Evolutionary conservation across 1,140 invertebrate genomes (phyloP).

Genomic region (Caerostris extrusa): DNA sequence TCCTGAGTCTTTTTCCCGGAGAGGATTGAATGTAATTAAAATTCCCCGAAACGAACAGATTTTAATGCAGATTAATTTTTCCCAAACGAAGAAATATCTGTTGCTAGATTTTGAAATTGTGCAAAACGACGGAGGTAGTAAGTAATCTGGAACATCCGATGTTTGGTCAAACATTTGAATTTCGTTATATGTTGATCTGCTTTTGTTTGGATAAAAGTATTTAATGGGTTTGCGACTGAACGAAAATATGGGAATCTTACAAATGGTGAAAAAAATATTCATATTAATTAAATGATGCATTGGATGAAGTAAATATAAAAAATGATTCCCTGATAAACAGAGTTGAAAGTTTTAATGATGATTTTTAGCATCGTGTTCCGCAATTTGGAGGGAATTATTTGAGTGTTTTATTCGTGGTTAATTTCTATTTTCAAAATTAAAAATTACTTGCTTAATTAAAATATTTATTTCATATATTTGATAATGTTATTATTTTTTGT

Average conservation of each 20-base stretch:
- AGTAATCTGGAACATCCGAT: background rate
- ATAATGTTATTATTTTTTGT: no score
- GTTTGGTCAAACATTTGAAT: background rate
- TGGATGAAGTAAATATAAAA: background rate
- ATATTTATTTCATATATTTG: no score
- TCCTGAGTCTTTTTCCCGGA: background rate
- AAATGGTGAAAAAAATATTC: background rate
- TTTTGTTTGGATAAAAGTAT: background rate
- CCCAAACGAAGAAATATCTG: background rate
- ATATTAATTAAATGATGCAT: background rate
- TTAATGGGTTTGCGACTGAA: background rate
- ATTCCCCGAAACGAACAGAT: background rate
- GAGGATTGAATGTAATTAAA: slow-evolving; percentile 10
- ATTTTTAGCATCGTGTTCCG: no score
- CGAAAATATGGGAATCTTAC: background rate
- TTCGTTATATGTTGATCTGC: background rate
- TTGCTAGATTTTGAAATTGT: background rate
- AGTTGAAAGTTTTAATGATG: no score
- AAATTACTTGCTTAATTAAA: no score
- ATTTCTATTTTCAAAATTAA: no score
- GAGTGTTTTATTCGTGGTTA: no score
- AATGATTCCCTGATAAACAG: no score
- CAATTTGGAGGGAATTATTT: no score
- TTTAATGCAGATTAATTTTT: slow-evolving; percentile 17
- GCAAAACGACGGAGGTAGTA: background rate